Percentiles rank a stretch among this genome's conserved stretches.
Conservation (phyloP, 2,797 vertebrate species). For the Neosilurus hyrtlii region DNA sequence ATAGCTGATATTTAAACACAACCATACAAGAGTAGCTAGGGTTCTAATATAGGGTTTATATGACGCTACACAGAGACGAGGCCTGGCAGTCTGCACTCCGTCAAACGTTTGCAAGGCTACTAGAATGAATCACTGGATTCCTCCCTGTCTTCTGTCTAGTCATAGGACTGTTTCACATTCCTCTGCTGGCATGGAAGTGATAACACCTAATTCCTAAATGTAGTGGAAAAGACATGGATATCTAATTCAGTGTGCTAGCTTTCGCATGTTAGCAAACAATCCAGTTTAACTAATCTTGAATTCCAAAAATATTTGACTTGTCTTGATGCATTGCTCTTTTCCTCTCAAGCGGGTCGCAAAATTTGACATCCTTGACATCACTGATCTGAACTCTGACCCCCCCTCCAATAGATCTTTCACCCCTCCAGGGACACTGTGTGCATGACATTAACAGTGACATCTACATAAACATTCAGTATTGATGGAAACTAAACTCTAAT, state of each 20-base stretch:
- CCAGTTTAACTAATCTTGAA: background rate
- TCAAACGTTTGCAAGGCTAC: slow-evolving; percentile 25
- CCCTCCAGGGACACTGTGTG: slow-evolving; percentile 9
- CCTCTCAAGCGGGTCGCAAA: slow-evolving; percentile 65
- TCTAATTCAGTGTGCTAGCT: background rate
- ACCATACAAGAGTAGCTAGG: background rate
- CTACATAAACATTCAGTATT: slow-evolving; percentile 10
- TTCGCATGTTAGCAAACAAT: background rate
- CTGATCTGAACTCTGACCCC: slow-evolving; percentile 54
- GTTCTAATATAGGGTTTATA: background rate
- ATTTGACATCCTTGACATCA: slow-evolving; percentile 60
- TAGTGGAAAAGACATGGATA: slow-evolving; percentile 13
- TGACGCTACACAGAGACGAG: slow-evolving; percentile 8
- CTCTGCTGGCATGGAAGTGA: slow-evolving; percentile 26
- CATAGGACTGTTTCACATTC: slow-evolving; percentile 32
- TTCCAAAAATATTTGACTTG: background rate
- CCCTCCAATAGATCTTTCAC: slow-evolving; percentile 10
- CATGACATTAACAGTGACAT: slow-evolving; percentile 19
- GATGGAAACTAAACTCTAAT: background rate
- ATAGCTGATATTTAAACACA: background rate
- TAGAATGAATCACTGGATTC: slow-evolving; percentile 38
- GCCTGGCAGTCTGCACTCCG: slow-evolving; percentile 47
- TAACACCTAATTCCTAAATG: slow-evolving; percentile 15
- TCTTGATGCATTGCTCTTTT: slow-evolving; percentile 25
- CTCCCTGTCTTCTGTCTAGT: slow-evolving; percentile 8